Evolutionary conservation across 2,113 vertebrate species (phyloP), one percentile per base, ranked within the genome.

Genomic region (Xenopus borealis): DNA sequence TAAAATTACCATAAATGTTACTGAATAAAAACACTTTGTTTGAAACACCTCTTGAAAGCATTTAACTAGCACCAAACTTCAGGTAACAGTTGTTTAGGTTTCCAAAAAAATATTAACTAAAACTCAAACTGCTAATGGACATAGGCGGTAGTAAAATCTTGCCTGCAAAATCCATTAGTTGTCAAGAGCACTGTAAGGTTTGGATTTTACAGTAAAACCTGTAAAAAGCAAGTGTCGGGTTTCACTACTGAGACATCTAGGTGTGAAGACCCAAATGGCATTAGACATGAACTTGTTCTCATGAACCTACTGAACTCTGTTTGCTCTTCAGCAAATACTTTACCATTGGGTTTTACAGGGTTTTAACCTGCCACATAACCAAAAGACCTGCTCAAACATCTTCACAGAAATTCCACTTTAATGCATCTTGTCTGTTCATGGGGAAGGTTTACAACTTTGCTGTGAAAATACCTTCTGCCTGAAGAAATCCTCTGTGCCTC

Each of bases 121-220:
- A 83, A 86, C 69, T 79, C 72, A 79, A 81, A 1, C 80, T 81
- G 80, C 79, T 83, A 87, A 88, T 81, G 85, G 86, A 84, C 80
- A 83, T 83, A 80, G 78, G 82, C 79, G 68, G 71, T 18, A 83
- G 82, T 75, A 86, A 88, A 89, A 82, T 79, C 66, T 76, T 83
- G 86, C 87, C 93, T 96, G 95, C 83, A 88, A 92, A 96, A 95
- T 76, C 86, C 91, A 95, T 97, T 90, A 95, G 85, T 82, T 82
- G 80, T 79, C 71, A 17, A 78, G 87, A 85, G 83, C 86, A 87
- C 81, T 82, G 86, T 81, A 87, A 78, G 84, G 83, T 80, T 88
- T 72, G 5, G 76, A 83, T 91, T 91, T 90, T 90, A 88, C 80
- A 82, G 83, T 82, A 86, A 88, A 87, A 88, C 82, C 83, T 85